phyloP scores from a whole-genome alignment of 2,888 invertebrate species.

The Pristionchus maxplancki region DNA sequence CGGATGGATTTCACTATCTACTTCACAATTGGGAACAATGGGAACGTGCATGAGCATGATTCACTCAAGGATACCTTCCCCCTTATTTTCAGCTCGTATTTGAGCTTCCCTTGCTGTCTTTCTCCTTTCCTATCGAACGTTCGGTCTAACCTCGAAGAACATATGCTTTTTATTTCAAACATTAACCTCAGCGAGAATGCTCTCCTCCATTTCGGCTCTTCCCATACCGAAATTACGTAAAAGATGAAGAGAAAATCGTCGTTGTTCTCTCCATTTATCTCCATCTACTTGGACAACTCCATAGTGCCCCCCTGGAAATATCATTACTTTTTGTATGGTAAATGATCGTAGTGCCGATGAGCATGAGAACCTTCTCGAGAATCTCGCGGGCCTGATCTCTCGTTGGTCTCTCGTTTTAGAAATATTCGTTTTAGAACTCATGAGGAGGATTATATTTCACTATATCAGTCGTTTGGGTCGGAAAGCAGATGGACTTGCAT shows the following conservation, averaged over 20 bases:
- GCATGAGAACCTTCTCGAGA: too few relatives aligned
- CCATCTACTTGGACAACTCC: conserved; percentile 77
- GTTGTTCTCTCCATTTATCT: conserved; percentile 76
- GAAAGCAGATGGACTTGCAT: too few relatives aligned
- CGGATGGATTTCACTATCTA: conserved; percentile 28
- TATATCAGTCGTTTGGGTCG: too few relatives aligned
- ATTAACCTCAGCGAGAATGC: conserved; percentile 69
- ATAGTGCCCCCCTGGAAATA: conserved; percentile 71
- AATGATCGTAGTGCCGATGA: too few relatives aligned
- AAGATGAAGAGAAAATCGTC: conserved; percentile 70
- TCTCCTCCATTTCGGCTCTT: conserved; percentile 73
- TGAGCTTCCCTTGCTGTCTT: neutral
- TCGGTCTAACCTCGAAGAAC: neutral
- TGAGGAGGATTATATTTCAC: too few relatives aligned
- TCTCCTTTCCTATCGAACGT: neutral
- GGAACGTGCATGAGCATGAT: neutral
- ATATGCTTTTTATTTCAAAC: too few relatives aligned
- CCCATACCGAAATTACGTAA: conserved; percentile 76
- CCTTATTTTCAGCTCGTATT: neutral
- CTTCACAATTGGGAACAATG: conserved; percentile 16
- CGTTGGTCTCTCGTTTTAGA: too few relatives aligned
- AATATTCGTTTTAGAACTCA: too few relatives aligned
- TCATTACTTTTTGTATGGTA: neutral
- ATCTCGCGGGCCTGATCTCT: too few relatives aligned
- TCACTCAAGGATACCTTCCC: neutral